Evolutionary conservation across 2,113 vertebrate genomes (phyloP).

Genomic region (Stigmatopora argus): DNA sequence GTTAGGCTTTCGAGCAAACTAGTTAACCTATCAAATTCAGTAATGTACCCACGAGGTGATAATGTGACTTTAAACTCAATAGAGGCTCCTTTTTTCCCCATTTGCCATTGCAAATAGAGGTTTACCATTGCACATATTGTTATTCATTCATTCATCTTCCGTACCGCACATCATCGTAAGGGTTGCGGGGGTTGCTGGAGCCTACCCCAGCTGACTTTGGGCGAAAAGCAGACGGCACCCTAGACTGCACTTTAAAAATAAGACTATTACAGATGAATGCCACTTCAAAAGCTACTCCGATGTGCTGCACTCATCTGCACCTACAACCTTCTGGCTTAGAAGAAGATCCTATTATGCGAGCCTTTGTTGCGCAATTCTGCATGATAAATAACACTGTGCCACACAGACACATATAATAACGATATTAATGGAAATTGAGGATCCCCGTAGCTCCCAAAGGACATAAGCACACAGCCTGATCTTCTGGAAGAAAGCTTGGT

Average conservation of each 20-base stretch:
- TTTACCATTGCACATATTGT: too few relatives aligned
- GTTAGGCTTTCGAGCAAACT: too few relatives aligned
- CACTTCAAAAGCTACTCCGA: slow-evolving; percentile 31
- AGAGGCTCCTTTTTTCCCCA: too few relatives aligned
- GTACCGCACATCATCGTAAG: too few relatives aligned
- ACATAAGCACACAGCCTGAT: slow-evolving; percentile 15
- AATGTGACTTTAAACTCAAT: too few relatives aligned
- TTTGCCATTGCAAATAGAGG: too few relatives aligned
- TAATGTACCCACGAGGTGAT: too few relatives aligned
- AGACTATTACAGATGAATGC: slow-evolving; percentile 34
- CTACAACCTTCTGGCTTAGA: slow-evolving; percentile 40
- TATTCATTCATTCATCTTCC: too few relatives aligned
- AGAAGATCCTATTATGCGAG: slow-evolving; percentile 40
- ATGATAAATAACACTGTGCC: slow-evolving; percentile 54
- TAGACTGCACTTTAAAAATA: slow-evolving; percentile 42
- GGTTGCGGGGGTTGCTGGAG: too few relatives aligned
- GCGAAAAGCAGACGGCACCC: slow-evolving; percentile 27
- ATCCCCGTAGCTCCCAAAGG: slow-evolving; percentile 32
- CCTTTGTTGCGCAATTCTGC: slow-evolving; percentile 40
- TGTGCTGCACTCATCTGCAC: slow-evolving; percentile 29
- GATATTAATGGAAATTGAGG: slow-evolving; percentile 49
- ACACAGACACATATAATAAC: not conserved
- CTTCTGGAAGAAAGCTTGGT: slow-evolving; percentile 4
- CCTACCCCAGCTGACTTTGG: too few relatives aligned
- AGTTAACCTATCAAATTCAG: too few relatives aligned